A percentile compares a stretch with the other conserved stretches of the same genome.
Evolutionary conservation across 1,140 invertebrate species (phyloP).

Genomic region (Apis florea): DNA sequence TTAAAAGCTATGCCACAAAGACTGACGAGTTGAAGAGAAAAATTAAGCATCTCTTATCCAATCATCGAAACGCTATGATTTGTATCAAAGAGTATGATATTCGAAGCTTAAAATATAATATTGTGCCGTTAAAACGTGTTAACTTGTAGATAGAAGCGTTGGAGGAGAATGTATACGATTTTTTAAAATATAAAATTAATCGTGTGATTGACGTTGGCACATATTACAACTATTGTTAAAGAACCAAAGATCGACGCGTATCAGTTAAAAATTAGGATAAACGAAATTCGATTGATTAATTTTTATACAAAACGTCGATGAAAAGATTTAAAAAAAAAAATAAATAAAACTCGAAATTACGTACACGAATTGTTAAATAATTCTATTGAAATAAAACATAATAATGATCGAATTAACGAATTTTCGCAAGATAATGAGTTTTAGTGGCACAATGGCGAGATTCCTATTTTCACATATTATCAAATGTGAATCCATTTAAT

Average conservation of each 20-base stretch:
- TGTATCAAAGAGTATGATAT: neutral
- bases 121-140: slow-evolving; percentile 33
- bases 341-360: neutral
- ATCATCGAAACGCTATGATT: neutral
- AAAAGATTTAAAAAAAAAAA: neutral
- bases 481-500: neutral
- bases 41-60: neutral
- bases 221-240: neutral
- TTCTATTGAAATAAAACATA: neutral
- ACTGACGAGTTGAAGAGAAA: slow-evolving; percentile 5
- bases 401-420: neutral
- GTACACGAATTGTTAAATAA: too few relatives aligned
- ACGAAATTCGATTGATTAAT: neutral
- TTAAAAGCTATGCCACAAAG: neutral
- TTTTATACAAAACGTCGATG: neutral
- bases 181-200: neutral
- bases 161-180: slow-evolving; percentile 9
- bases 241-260: slow-evolving; percentile 12
- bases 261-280: neutral
- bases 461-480: neutral
- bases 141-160: neutral
- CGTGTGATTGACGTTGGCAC: neutral
- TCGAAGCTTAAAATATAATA: neutral
- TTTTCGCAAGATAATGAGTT: slow-evolving; percentile 12
- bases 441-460: slow-evolving; percentile 15